Percentiles rank a stretch among this genome's conserved stretches.
phyloP scores from a whole-genome alignment of 2,113 vertebrate genomes.

The Canis aureus region DNA sequence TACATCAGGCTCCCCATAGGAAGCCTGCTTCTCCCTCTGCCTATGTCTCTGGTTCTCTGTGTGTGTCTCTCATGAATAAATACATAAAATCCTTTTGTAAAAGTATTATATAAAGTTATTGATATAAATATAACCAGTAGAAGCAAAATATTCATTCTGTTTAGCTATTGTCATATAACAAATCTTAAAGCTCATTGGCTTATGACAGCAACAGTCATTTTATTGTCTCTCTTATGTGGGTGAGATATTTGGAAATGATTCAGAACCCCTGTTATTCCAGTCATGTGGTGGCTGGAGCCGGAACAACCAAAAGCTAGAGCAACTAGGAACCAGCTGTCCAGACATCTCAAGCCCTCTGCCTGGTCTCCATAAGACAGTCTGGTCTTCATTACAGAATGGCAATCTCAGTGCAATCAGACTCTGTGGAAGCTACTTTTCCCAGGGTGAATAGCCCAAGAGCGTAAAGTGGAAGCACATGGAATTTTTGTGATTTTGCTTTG shows the following conservation, averaged over 20 bases:
- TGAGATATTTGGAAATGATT: neutral
- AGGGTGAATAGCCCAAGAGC: neutral
- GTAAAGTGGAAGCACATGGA: neutral
- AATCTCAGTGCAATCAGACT: neutral
- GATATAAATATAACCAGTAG: neutral
- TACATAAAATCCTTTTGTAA: neutral
- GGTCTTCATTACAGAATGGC: neutral
- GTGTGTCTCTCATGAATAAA: no score
- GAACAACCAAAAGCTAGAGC: neutral
- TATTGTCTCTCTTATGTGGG: neutral
- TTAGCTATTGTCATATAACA: neutral
- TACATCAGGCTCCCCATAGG: no score
- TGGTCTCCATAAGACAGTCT: neutral
- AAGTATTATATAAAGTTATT: neutral
- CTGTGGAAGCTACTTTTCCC: neutral
- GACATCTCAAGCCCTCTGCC: fast-evolving
- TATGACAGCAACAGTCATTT: neutral
- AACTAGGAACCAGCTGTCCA: neutral
- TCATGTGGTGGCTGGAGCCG: neutral
- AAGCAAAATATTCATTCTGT: neutral
- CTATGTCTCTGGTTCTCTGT: no score
- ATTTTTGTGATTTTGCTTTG: neutral
- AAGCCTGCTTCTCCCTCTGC: no score
- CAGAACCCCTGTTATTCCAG: neutral
- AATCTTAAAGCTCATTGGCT: neutral